These are phyloP conservation scores for Leptopilina syphax DNA, from an alignment of 2,888 invertebrate genomes.

Conservation along the genomic window DNA sequence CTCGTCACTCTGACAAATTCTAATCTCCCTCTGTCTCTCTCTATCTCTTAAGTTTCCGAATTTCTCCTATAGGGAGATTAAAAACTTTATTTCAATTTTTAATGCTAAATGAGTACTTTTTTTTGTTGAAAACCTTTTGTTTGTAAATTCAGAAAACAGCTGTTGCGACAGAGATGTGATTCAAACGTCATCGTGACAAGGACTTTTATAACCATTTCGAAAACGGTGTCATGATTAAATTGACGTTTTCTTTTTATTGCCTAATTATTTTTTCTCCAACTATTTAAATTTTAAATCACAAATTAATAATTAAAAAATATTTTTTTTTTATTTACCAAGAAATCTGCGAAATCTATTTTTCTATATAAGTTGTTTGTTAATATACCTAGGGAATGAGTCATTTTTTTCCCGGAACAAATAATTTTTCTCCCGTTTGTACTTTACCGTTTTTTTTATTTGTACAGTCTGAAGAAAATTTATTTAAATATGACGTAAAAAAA, in stretches of 20 bases:
- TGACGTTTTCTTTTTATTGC: conserved; percentile 4
- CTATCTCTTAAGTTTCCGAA: not conserved
- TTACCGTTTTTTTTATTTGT: not conserved
- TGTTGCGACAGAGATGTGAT: conserved; percentile 45
- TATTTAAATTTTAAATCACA: not conserved
- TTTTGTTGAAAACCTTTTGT: not conserved
- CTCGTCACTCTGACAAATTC: conserved; percentile 59
- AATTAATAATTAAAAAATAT: not conserved
- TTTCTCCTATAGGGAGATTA: conserved; percentile 1
- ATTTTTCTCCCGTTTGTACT: not conserved
- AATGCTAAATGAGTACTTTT: not conserved
- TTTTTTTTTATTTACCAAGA: not conserved
- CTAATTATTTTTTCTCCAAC: conserved; percentile 2
- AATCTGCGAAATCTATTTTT: not conserved
- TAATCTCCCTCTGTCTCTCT: conserved; percentile 31
- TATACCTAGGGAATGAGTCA: not conserved
- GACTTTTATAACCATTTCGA: conserved; percentile 31
- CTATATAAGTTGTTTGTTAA: conserved; percentile 5
- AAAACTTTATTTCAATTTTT: not conserved
- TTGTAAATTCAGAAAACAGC: conserved; percentile 32
- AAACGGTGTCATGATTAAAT: conserved; percentile 14
- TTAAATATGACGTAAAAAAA: not conserved
- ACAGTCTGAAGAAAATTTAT: not conserved
- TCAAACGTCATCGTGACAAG: conserved; percentile 29
- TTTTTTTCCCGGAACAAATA: not conserved